Evolutionary conservation across 2,888 invertebrate species (phyloP), one percentile per base, ranked within the genome.

Genomic region (Stenotaenia linearis): DNA sequence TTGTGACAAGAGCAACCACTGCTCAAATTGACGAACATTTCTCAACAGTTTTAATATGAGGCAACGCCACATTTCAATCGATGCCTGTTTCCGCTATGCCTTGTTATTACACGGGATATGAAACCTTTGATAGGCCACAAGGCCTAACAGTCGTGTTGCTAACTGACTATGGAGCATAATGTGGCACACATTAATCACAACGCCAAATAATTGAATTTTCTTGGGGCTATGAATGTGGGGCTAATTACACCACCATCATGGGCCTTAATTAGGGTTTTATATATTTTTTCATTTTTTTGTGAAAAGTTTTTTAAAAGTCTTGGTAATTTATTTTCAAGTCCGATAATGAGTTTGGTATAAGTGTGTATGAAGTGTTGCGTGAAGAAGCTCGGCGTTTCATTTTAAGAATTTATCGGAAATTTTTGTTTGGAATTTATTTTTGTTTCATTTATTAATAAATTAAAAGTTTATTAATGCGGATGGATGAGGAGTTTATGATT

Each of bases 221-320:
- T 28, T 28, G 28, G n/a, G 69, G 69, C 69, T 28, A 69, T 28
- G 69, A 9, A 10, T 10, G 69, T 69, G 69, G 28, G 69, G 69
- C 69, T 69, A 69, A 69, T 69, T 69, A 69, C 69, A 69, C 69
- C 69, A 69, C 69, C 69, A 69, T 69, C 69, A 69, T 69, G 69
- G 69, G 69, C 69, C 69, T 69, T 69, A 69, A 69, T 69, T 69
- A 69, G 69, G 69, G 69, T 69, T 69, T 69, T 69, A 69, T 69
- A 69, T 28, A n/a, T 69, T 25, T 69, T 69, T 69, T 69, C 10
- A 28, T 25, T 10, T 69, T 69, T 69, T 6, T 23, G 1, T 1
- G 10, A 23, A 50, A 69, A 69, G 6, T 25, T 12, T 69, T 6
- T 69, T 10, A 69, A 61, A 69, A 69, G 69, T 25, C 28, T 25